Evolutionary conservation across 2,797 vertebrate species (phyloP).

Genomic region (Cossypha caffra): DNA sequence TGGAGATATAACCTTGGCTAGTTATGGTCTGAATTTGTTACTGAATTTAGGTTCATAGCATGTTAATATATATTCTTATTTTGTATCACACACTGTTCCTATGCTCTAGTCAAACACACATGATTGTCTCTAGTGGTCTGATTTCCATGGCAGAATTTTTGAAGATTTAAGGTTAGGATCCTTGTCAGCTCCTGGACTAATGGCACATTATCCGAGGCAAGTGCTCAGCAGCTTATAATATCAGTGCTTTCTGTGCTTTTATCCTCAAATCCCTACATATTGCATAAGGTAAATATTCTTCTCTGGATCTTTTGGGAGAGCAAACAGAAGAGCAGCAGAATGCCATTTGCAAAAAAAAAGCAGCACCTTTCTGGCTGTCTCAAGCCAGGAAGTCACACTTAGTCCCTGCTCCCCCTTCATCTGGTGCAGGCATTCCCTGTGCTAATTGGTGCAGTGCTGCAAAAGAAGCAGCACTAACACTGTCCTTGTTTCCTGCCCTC

Average conservation of each 20-base stretch:
- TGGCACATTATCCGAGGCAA: not conserved
- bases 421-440: not conserved
- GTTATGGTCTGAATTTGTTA: conserved; percentile 1
- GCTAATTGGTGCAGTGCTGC: not conserved
- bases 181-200: not conserved
- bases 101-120: not conserved
- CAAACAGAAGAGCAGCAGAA: not conserved
- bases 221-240: not conserved
- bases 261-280: not conserved
- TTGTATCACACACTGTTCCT: not conserved
- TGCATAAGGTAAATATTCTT: not conserved
- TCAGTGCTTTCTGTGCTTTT: not conserved
- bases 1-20: not conserved
- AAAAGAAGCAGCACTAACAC: not conserved
- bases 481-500: not conserved
- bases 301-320: not conserved
- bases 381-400: not conserved
- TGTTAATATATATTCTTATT: not conserved
- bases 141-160: not conserved
- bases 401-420: not conserved
- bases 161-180: not conserved
- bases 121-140: not conserved
- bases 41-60: not conserved
- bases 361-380: not conserved
- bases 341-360: not conserved